A percentile compares a stretch with the other conserved stretches of the same genome.
Conservation (phyloP, 2,888 invertebrate genomes). For the Plebejus anna region DNA sequence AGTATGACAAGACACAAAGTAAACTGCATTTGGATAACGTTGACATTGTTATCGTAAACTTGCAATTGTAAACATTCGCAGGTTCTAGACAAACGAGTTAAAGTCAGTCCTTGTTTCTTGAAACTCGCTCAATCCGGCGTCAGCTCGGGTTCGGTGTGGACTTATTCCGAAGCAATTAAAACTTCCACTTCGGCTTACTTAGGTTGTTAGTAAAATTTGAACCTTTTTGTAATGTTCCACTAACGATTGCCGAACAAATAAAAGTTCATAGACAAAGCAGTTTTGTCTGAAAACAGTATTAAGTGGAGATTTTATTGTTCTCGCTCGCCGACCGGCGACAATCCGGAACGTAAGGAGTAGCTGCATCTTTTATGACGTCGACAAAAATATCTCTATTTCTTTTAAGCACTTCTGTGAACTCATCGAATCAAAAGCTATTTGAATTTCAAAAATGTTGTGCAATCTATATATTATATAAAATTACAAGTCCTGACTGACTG, state of each 20-base stretch:
- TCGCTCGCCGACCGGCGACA: slow-evolving; percentile 40
- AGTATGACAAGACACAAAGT: not conserved
- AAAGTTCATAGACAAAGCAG: slow-evolving; percentile 64
- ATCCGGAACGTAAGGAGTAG: slow-evolving; percentile 3
- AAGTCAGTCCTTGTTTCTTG: slow-evolving; percentile 44
- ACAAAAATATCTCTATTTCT: slow-evolving; percentile 16
- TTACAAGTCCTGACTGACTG: too few relatives aligned
- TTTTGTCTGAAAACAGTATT: slow-evolving; percentile 63
- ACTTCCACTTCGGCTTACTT: slow-evolving; percentile 59
- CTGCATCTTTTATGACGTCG: slow-evolving; percentile 14
- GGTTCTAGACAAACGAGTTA: slow-evolving; percentile 52
- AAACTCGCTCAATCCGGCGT: slow-evolving; percentile 42
- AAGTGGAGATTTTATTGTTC: slow-evolving; percentile 57
- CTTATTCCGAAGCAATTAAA: slow-evolving; percentile 71
- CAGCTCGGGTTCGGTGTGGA: slow-evolving; percentile 47
- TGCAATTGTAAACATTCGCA: slow-evolving; percentile 39
- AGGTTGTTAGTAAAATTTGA: slow-evolving; percentile 64
- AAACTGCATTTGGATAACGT: not conserved
- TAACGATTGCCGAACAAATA: slow-evolving; percentile 66
- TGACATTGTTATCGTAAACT: slow-evolving; percentile 25
- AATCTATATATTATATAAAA: not conserved
- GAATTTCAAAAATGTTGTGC: slow-evolving; percentile 16
- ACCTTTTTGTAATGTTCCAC: slow-evolving; percentile 66
- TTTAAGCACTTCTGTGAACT: slow-evolving; percentile 9
- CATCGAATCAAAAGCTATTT: slow-evolving; percentile 20